Base-by-base conservation (phyloP, 2,113 vertebrate genomes). In the Fregetta grallaria region DNA sequence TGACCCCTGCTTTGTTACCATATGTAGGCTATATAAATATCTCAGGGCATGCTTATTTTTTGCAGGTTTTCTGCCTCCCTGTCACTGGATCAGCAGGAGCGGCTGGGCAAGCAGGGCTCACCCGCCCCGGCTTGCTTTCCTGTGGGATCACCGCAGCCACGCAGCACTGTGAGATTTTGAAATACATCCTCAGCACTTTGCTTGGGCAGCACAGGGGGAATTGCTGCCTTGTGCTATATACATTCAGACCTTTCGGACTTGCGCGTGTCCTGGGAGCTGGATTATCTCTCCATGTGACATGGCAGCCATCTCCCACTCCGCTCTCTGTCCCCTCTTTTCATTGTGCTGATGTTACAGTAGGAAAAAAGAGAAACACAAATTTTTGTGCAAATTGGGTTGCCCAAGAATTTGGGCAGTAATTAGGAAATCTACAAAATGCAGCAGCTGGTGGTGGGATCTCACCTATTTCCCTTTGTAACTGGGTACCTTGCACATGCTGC, bases 71-170 rank as follows among this genome's bases (percentile, higher is more conserved):
- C 40, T 50, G 36, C 27, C 29, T 61, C 55, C 25, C 30, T 78
- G 71, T 55, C 55, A 9, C 50, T 42, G 56, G 62, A 32, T 22
- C 15, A 75, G 40, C 68, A 62, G 84, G 36, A 88, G 22, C 0
- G 1, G 18, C 32, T 49, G 59, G 50, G 36, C 15, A 14, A 55
- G 68, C 79, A 45, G 32, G 15, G 18, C 17, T 84, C 19, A 25
- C 38, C 7, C 3, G 7, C 13, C 25, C 12, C 6, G 1, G 5
- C 45, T 25, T 11, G 5, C 18, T 59, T 68, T 62, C 38, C 59
- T 36, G 14, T 3, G 4, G 66, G 32, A n/a, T 65, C 26, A 47
- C 29, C 0, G 1, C 75, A 38, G 82, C 65, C 3, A 0, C 1
- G 1, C n/a, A 40, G 44, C 62, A 42, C 50, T 1, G 0, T 5